Evolutionary conservation across 2,888 invertebrate species (phyloP).

Genomic region (Mesorhabditis spiculigera): DNA sequence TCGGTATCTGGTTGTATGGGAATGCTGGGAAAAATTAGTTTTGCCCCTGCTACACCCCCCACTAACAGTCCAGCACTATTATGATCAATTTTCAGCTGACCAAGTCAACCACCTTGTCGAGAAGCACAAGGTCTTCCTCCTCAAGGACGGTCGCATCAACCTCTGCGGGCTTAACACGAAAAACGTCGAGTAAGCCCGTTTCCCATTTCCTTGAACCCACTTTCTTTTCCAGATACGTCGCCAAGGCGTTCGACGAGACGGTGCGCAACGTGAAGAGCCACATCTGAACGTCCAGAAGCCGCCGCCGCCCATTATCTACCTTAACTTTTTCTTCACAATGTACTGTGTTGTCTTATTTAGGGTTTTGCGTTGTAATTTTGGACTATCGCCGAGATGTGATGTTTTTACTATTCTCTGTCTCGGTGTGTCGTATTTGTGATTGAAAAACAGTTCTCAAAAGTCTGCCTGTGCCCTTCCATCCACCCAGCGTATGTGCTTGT

Average conservation of each 20-base stretch:
- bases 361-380: too few species aligned
- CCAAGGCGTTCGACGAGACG: slow-evolving; percentile 64
- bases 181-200: slow-evolving; percentile 71
- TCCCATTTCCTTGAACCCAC: not conserved
- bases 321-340: too few species aligned
- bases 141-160: slow-evolving; percentile 88
- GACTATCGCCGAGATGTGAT: too few species aligned
- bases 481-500: too few species aligned
- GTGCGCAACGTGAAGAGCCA: slow-evolving; percentile 36
- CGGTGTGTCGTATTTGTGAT: too few species aligned
- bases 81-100: slow-evolving; percentile 25
- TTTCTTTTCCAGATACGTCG: slow-evolving; percentile 71
- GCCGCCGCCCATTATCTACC: too few species aligned
- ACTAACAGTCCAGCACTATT: too few species aligned
- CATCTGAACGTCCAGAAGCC: slow-evolving; percentile 17
- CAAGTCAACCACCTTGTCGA: slow-evolving; percentile 53
- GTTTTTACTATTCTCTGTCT: too few species aligned
- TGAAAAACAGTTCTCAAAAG: too few species aligned
- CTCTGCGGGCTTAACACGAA: slow-evolving; percentile 86
- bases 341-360: too few species aligned
- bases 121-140: slow-evolving; percentile 72
- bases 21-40: not conserved
- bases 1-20: not conserved
- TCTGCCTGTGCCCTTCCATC: too few species aligned
- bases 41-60: not conserved